Base-by-base conservation (phyloP, 2,888 invertebrate genomes). In the Pheosia tremula region DNA sequence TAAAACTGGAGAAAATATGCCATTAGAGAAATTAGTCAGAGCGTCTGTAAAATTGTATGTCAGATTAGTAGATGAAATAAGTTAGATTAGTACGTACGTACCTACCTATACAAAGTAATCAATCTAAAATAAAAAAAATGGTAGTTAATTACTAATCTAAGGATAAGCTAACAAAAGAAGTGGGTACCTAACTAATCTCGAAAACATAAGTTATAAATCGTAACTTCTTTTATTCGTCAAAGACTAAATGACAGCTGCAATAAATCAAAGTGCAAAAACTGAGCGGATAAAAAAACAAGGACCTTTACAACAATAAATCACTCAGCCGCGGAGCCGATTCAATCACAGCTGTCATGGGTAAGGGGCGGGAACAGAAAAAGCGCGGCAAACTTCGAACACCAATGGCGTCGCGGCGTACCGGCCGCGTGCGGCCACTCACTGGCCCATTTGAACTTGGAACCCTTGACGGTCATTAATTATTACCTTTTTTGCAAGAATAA, bases 351-450 rank as follows among this genome's bases (percentile, higher is more conserved):
- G 93, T 90, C 89, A 89, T 83, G 85, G 75, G 68, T 75, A 80
- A 83, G 87, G 93, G 92, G 93, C 92, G 93, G 91, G 86, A 77
- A 87, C 91, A 73, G 81, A 88, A 90, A 91, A 92, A 89, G 87
- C 90, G 91, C 92, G 91, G 87, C 85, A 91, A 91, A 89, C 82
- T 87, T 87, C 79, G 80, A 90, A 90, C 88, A 85, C 93, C 93
- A 93, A 93, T 92, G 69, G 90, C 90, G 85, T 78, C 70, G 81
- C 78, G 73, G 80, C 83, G 74, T 72, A 71, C 77, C 70, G 71
- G 75, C 77, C 81, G 83, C 75, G 78, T 76, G 83, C 81, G 79
- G 79, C 83, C 84, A 82, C 82, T 86, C 85, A 87, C 87, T 90
- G 91, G 90, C 84, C 85, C 81, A 85, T 89, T 90, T 88, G 83